Evolutionary conservation across 2,888 invertebrate genomes (phyloP), one percentile per base, ranked within the genome.

Genomic region (Nemotelus nigrinus): DNA sequence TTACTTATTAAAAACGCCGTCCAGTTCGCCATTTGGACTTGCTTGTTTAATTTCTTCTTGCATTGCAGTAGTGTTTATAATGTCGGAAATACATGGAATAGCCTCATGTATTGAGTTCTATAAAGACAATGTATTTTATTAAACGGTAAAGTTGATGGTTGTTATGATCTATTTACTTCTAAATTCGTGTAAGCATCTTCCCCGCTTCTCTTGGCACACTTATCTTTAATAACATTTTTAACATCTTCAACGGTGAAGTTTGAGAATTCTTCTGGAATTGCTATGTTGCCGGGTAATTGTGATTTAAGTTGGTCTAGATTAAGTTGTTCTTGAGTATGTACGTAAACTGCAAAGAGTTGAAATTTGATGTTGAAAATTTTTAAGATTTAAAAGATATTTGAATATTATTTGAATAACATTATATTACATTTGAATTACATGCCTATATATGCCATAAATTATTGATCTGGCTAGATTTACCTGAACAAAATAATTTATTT

Each of bases 1-100:
- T 84, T 81, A 89, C 87, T 92, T 92, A 82, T 91, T 90, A 82
- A 93, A 93, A 0, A 93, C 93, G 44, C 89, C 88, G 82, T 93
- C 93, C 55, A 93, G 87, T 81, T 90, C 90, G 0, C 93, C 93
- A 3, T 88, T 90, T 0, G 93, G 92, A 83, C 92, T 92, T 0
- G 93, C 92, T 2, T 87, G 87, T 71, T 93, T 91, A 63, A 95
- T 91, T 84, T 95, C 94, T 3, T 88, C 83, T 80, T 92, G 88
- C 43, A 94, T 84, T 10, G 86, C 84, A 0, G 89, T 89, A 8
- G 88, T 83, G 83, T 94, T 90, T 0, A 94, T 88, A 45, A 94
- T 86, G 0, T 84, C 84, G 76, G 88, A 85, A 0, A 93, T 80
- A 83, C 95, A 95, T 0, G 86, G 84, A 70, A 86, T 84, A 0